phyloP scores from a whole-genome alignment of 2,113 vertebrate genomes.

The Echinops telfairi region DNA sequence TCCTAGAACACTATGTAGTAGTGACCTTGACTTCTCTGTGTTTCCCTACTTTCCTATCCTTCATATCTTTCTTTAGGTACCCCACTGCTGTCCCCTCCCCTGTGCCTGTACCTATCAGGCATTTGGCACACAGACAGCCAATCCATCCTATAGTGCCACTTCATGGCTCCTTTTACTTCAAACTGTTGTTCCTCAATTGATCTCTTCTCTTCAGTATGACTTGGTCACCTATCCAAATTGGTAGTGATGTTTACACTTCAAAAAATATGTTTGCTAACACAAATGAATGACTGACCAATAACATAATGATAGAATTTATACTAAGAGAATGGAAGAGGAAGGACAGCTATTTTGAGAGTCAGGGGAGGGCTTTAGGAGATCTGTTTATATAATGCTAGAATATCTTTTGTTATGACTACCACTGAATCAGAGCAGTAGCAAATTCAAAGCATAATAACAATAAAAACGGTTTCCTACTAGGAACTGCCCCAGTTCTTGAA shows the following conservation, averaged over 20 bases:
- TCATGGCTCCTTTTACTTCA: neutral
- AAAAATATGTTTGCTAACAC: neutral
- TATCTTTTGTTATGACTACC: neutral
- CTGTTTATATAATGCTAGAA: neutral
- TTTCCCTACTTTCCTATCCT: neutral
- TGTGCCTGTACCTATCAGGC: neutral
- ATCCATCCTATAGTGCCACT: neutral
- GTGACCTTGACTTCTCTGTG: neutral
- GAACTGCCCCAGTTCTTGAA: too few relatives aligned
- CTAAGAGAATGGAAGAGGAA: neutral
- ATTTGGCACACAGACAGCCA: neutral
- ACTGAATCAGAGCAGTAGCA: neutral
- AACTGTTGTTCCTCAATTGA: neutral
- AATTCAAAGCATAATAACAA: neutral
- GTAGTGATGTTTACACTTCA: neutral
- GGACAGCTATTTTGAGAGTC: neutral
- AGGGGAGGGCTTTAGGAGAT: neutral
- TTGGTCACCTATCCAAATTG: neutral
- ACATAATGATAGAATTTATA: neutral
- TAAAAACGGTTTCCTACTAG: neutral
- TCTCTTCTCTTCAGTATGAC: neutral
- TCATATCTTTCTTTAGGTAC: neutral
- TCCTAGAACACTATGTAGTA: neutral
- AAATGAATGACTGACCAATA: neutral
- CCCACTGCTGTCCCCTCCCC: fast-evolving